These are phyloP conservation scores for Falco rusticolus DNA, from an alignment of 2,797 vertebrate genomes.

Conservation along the genomic window DNA sequence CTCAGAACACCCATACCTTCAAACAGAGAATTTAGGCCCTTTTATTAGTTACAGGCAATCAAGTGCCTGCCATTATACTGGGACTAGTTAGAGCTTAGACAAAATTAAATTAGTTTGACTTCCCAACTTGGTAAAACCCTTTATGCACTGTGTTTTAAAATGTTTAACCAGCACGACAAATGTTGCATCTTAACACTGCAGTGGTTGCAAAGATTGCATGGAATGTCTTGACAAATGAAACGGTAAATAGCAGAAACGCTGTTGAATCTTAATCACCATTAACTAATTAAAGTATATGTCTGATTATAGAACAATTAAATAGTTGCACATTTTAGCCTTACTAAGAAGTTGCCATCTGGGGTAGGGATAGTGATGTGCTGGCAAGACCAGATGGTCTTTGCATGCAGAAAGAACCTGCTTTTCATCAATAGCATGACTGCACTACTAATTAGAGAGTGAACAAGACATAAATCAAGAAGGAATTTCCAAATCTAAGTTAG, in stretches of 20 bases:
- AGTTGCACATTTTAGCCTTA: slow-evolving; percentile 27
- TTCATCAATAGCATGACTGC: not conserved
- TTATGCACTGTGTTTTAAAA: not conserved
- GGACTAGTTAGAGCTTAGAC: not conserved
- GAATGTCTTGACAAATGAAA: not conserved
- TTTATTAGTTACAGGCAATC: not conserved
- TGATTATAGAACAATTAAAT: slow-evolving; percentile 31
- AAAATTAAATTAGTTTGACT: slow-evolving; percentile 8
- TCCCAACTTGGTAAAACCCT: slow-evolving; percentile 3
- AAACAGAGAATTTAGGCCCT: not conserved
- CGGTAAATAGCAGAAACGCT: not conserved
- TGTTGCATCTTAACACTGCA: not conserved
- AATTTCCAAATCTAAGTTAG: not conserved
- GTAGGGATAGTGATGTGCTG: not conserved
- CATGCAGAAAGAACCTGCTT: slow-evolving; percentile 2
- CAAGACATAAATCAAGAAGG: not conserved
- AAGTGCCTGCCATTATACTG: not conserved
- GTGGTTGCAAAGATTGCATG: not conserved
- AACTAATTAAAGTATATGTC: not conserved
- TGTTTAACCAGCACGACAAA: not conserved
- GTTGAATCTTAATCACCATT: not conserved
- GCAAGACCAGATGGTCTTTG: slow-evolving; percentile 29
- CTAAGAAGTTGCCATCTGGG: slow-evolving; percentile 33
- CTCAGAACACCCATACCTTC: not conserved
- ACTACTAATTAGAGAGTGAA: slow-evolving; percentile 27